Percentiles rank a stretch among this genome's conserved stretches.
Conservation (phyloP, 1,140 invertebrate species). For the Drosophila tani region DNA sequence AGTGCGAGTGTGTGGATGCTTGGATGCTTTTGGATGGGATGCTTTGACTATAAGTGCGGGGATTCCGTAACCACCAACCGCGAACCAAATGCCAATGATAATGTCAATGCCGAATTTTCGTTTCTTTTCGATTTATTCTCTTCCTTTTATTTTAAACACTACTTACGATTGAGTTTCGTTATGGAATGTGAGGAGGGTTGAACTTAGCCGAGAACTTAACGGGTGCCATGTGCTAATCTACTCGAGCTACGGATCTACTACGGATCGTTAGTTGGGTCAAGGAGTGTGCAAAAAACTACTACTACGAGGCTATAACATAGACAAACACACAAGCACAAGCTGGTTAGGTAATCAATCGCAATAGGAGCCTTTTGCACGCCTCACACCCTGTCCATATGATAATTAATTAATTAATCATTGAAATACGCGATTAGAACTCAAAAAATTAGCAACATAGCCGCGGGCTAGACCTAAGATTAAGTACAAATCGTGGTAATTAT, state of each 20-base stretch:
- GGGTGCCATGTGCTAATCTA: constrained; percentile 47
- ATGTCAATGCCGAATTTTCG: constrained; percentile 56
- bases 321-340: constrained; percentile 46
- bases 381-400: constrained; percentile 5
- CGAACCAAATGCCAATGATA: constrained; percentile 65
- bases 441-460: constrained; percentile 71
- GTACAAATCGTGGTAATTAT: constrained; percentile 29
- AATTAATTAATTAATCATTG: background rate
- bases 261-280: constrained; percentile 31
- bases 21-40: constrained; percentile 35
- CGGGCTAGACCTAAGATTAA: constrained; percentile 47
- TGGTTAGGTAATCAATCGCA: constrained; percentile 53
- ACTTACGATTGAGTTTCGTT: constrained; percentile 60
- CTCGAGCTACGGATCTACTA: constrained; percentile 8
- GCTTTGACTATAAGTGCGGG: constrained; percentile 22
- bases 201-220: constrained; percentile 63
- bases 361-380: constrained; percentile 80
- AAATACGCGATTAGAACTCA: constrained; percentile 1
- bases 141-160: constrained; percentile 43
- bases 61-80: constrained; percentile 36
- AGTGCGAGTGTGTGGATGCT: constrained; percentile 40
- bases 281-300: constrained; percentile 73
- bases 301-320: constrained; percentile 46
- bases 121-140: constrained; percentile 40
- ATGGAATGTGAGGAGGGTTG: constrained; percentile 68